A percentile compares a stretch with the other conserved stretches of the same genome.
Evolutionary conservation across 2,888 invertebrate genomes (phyloP).

Genomic region (Boloria euphrosyne): DNA sequence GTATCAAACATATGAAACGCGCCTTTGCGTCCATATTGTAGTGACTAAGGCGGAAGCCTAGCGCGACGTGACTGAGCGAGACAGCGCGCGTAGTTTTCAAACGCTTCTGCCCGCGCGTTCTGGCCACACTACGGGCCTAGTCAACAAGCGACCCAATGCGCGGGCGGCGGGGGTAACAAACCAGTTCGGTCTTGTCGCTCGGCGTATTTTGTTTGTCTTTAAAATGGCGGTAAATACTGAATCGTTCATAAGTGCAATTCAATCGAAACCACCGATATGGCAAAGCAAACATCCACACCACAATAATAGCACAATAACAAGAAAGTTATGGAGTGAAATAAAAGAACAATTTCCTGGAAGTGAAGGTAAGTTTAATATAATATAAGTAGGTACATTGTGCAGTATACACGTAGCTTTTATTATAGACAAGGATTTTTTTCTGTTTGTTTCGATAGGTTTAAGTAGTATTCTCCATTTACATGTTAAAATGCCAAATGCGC

Average conservation of each 20-base stretch:
- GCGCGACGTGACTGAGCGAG: too few species aligned
- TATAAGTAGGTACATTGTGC: too few species aligned
- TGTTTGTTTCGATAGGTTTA: constrained; percentile 40
- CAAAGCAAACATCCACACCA: constrained; percentile 26
- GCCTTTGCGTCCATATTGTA: not conserved
- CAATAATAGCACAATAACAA: constrained; percentile 21
- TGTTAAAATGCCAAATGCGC: constrained; percentile 36
- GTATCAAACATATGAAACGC: constrained; percentile 12
- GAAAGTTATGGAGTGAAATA: constrained; percentile 26
- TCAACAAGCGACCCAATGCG: constrained; percentile 4
- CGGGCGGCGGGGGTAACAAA: too few species aligned
- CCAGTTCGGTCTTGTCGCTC: too few species aligned
- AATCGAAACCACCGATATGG: constrained; percentile 21
- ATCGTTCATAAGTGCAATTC: constrained; percentile 16
- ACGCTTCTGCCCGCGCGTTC: constrained; percentile 30
- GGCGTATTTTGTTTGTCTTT: too few species aligned
- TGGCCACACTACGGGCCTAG: constrained; percentile 32
- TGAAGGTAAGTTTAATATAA: constrained; percentile 8
- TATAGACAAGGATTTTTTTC: constrained; percentile 29
- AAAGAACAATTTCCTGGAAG: constrained; percentile 20
- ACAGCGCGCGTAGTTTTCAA: constrained; percentile 29
- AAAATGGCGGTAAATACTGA: constrained; percentile 14
- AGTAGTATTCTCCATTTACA: constrained; percentile 38
- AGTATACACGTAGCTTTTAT: too few species aligned
- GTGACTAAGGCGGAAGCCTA: too few species aligned